Conservation (phyloP, 2,797 vertebrate species). For the Melanotaenia maccullochi region DNA sequence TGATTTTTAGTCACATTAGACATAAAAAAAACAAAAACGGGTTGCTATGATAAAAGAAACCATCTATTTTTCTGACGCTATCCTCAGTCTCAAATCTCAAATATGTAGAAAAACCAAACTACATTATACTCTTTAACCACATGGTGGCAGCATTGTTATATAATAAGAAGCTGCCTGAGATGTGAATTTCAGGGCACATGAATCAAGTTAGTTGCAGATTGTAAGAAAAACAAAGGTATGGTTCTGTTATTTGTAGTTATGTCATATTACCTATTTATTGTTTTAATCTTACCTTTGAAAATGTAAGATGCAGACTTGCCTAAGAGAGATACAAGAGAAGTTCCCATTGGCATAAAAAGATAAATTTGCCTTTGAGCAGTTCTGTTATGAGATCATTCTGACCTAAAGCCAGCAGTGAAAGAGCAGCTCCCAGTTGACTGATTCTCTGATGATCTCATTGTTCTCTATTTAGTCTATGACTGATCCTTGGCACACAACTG, state of each 20-base stretch:
- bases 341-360: conserved; percentile 54
- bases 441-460: conserved; percentile 75
- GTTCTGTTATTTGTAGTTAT: background rate
- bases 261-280: background rate
- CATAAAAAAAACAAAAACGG: background rate
- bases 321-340: conserved; percentile 19
- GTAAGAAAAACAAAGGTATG: background rate
- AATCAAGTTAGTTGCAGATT: background rate
- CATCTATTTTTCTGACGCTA: background rate
- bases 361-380: conserved; percentile 55
- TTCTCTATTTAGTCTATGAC: conserved; percentile 70
- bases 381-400: conserved; percentile 73
- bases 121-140: conserved; percentile 25
- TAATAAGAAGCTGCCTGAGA: background rate
- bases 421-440: conserved; percentile 64
- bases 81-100: background rate
- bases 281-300: background rate
- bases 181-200: conserved; percentile 3
- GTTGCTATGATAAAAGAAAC: background rate
- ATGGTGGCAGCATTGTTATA: conserved; percentile 37
- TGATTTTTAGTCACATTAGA: background rate
- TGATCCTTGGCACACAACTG: conserved; percentile 58
- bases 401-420: conserved; percentile 63
- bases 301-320: background rate
- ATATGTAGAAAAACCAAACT: background rate